These are phyloP conservation scores for Listrodromus nycthemerus DNA, from an alignment of 2,888 invertebrate species.

Conservation along the genomic window DNA sequence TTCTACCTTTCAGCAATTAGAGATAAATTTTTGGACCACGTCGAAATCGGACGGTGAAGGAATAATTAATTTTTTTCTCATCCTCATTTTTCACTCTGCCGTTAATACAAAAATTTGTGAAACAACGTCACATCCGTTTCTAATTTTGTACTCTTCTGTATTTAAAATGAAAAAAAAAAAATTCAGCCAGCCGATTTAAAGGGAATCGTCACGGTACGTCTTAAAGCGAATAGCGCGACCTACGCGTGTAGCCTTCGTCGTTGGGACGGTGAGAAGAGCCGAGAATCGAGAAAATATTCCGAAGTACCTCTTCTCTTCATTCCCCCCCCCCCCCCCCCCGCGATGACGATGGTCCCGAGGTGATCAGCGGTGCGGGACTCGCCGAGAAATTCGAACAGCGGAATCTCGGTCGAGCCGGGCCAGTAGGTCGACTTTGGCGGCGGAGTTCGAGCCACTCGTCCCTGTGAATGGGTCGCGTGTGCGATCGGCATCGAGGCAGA, in stretches of 20 bases:
- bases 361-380: constrained; percentile 40
- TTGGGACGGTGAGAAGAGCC: neutral
- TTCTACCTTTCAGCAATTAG: neutral
- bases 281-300: constrained; percentile 25
- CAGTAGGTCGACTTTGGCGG: constrained; percentile 64
- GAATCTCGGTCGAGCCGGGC: constrained; percentile 66
- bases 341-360: constrained; percentile 1
- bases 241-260: neutral
- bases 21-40: no score
- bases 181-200: neutral
- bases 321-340: neutral
- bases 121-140: no score
- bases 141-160: no score
- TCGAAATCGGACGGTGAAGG: no score
- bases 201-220: neutral
- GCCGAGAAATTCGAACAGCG: constrained; percentile 60
- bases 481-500: constrained; percentile 22
- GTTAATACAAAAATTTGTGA: no score
- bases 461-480: constrained; percentile 11
- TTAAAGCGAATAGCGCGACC: neutral
- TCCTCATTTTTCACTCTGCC: no score
- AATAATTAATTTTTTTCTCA: no score
- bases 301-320: neutral
- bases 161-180: no score
- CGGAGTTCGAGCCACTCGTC: constrained; percentile 22